Evolutionary conservation across 2,113 vertebrate genomes (phyloP).

Genomic region (Clarias gariepinus): DNA sequence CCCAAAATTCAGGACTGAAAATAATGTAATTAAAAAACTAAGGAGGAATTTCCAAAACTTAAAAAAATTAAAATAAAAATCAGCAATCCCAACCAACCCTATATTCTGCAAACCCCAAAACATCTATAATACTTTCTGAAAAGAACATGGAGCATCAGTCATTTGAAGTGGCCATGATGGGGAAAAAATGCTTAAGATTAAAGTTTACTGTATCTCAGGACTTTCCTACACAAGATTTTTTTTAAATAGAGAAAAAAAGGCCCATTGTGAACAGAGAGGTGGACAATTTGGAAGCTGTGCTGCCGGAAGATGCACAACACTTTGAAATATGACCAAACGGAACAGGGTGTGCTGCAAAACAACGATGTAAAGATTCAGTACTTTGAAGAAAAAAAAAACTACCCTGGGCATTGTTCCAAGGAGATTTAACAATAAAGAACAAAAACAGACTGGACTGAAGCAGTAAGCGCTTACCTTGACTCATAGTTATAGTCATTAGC

Average conservation of each 20-base stretch:
- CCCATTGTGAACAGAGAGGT: not conserved
- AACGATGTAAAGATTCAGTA: conserved; percentile 27
- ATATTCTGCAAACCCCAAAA: not conserved
- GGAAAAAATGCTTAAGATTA: not conserved
- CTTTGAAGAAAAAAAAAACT: conserved; percentile 39
- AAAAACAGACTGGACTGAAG: not conserved
- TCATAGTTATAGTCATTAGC: not conserved
- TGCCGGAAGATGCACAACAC: not conserved
- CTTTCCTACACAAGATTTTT: not conserved
- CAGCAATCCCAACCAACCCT: not conserved
- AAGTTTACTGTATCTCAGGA: not conserved
- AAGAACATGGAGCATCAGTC: not conserved
- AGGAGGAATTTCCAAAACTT: not conserved
- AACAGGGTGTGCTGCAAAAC: conserved; percentile 42
- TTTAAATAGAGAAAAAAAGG: not conserved
- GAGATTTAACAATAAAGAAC: conserved; percentile 9
- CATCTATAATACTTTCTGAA: not conserved
- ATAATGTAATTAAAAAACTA: not conserved
- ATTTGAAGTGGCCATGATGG: not conserved
- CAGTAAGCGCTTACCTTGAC: not conserved
- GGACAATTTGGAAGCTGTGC: not conserved
- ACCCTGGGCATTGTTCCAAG: not conserved
- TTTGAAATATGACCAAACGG: conserved; percentile 40
- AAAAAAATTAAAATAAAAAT: too few species aligned
- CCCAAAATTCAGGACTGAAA: not conserved